phyloP scores from a whole-genome alignment of 2,888 invertebrate genomes.

The Fragum whitleyi region DNA sequence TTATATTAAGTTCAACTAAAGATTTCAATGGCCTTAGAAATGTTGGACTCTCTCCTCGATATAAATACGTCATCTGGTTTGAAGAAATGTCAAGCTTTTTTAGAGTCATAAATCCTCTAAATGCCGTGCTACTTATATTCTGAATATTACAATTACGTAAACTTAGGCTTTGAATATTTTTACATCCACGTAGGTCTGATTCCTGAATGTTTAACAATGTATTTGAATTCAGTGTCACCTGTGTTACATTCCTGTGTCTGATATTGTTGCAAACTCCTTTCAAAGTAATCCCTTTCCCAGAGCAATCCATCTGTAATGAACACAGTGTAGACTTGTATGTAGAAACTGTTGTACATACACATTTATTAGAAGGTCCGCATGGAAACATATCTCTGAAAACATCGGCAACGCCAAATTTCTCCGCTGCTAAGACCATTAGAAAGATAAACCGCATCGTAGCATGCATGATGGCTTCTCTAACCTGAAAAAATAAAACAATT shows the following conservation, averaged over 20 bases:
- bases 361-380: no score
- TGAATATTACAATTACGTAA: background rate
- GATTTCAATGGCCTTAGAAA: background rate
- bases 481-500: no score
- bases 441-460: no score
- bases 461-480: no score
- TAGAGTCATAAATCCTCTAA: background rate
- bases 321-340: no score
- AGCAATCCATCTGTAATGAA: background rate
- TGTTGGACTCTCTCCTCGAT: background rate
- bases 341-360: no score
- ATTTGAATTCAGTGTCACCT: slow-evolving; percentile 6
- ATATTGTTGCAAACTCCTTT: background rate
- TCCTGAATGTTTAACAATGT: background rate
- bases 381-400: no score
- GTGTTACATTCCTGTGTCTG: background rate
- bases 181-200: background rate
- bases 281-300: background rate
- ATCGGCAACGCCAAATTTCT: no score
- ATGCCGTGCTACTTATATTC: background rate
- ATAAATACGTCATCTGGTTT: background rate
- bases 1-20: background rate
- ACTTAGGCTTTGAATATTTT: slow-evolving; percentile 5
- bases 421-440: no score
- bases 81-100: background rate